Percentiles rank a stretch among this genome's conserved stretches.
These are phyloP conservation scores for Sarcoramphus papa DNA, from an alignment of 2,797 vertebrate genomes.

Conservation along the genomic window DNA sequence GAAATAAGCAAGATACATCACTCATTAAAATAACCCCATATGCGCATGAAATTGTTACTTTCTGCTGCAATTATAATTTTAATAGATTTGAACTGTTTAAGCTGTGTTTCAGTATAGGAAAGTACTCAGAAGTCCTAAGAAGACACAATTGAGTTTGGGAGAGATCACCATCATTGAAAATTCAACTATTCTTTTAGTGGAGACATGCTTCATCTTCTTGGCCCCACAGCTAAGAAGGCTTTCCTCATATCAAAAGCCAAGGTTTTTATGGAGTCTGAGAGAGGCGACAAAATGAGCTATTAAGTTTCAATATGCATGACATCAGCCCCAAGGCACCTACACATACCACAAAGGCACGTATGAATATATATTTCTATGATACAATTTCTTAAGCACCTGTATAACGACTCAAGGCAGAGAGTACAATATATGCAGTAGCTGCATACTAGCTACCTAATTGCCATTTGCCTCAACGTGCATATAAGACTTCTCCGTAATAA, in stretches of 20 bases:
- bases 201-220: not conserved
- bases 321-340: not conserved
- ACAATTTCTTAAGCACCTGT: not conserved
- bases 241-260: not conserved
- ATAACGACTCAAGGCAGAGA: not conserved
- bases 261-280: not conserved
- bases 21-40: not conserved
- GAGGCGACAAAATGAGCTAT: not conserved
- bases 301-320: not conserved
- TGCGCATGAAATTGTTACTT: not conserved
- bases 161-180: not conserved
- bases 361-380: not conserved
- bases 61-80: not conserved
- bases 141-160: not conserved
- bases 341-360: not conserved
- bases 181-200: not conserved
- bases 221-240: not conserved
- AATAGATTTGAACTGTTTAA: not conserved
- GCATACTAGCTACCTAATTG: not conserved
- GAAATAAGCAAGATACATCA: conserved; percentile 18
- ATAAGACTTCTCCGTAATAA: not conserved
- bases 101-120: not conserved
- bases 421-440: not conserved
- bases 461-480: not conserved
- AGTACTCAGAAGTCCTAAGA: not conserved